Base-by-base conservation (phyloP, 2,113 vertebrate genomes). In the Caranx ignobilis region DNA sequence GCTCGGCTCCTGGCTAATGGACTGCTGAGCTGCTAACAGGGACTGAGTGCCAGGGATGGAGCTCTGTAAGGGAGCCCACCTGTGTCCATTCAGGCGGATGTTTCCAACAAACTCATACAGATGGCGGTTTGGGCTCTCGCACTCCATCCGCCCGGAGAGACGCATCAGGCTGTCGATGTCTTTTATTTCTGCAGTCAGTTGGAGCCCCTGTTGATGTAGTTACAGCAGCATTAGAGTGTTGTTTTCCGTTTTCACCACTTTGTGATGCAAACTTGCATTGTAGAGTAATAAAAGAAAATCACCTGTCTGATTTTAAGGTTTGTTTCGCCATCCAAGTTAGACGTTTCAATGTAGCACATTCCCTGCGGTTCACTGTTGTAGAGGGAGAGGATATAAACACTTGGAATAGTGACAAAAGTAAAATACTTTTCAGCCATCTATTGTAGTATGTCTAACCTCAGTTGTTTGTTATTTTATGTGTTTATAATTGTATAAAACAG, bases 311-410 rank as follows among this genome's bases (percentile, higher is more conserved):
- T 99, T 95, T 99, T 99, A 78, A 99, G 95, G 94, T 99, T 99
- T 39, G 98, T 99, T 93, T 99, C 98, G 84, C 98, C 98, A 82
- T 99, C 98, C 92, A 99, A 90, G 89, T 99, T 99, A 80, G 98
- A 99, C 7, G 98, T 99, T 95, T 99, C 97, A 31, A 99, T 99
- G 94, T 99, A 99, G 93, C 98, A 99, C 98, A 99, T 99, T 60
- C 96, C 97, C 90, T 99, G 98, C 7, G 98, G 98, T 89, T 99
- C 98, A 91, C 98, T 99, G 94, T 85, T 64, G 84, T 84, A 43
- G 60, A 86, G 61, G 35, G 69, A 92, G 59, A 75, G n/a, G 56
- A 72, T 54, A 79, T 0, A 81, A 12, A 76, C 35, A 62, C 60
- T 79, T 85, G 68, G 34, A 66, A 57, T 2, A 59, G 41, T 31